phyloP scores from a whole-genome alignment of 2,797 vertebrate genomes.

The Brotula barbata region DNA sequence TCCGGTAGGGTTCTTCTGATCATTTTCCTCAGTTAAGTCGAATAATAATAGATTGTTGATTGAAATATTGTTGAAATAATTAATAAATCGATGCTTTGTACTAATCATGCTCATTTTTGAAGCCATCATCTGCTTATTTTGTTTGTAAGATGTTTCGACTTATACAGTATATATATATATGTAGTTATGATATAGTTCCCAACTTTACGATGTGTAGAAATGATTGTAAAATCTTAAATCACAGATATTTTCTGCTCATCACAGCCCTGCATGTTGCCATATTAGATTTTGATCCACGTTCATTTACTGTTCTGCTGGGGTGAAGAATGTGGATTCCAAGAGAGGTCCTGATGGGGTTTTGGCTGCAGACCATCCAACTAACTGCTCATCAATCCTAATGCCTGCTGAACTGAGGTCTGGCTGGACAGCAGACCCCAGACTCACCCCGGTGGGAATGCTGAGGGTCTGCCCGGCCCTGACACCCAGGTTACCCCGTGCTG shows the following conservation, averaged over 20 bases:
- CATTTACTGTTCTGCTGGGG: conserved; percentile 36
- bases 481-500: conserved; percentile 60
- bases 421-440: conserved; percentile 66
- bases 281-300: conserved; percentile 21
- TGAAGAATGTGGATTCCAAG: conserved; percentile 65
- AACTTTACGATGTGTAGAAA: too few species aligned
- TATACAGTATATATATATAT: too few species aligned
- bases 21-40: too few species aligned
- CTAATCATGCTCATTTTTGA: too few species aligned
- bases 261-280: background rate
- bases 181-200: too few species aligned
- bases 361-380: conserved; percentile 57
- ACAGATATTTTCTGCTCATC: background rate
- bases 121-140: too few species aligned
- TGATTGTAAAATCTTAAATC: too few species aligned
- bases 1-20: too few species aligned
- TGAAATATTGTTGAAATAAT: too few species aligned
- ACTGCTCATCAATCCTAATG: conserved; percentile 57
- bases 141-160: too few species aligned
- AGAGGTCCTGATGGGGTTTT: conserved; percentile 66
- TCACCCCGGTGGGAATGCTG: conserved; percentile 71
- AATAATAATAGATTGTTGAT: too few species aligned
- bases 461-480: conserved; percentile 60
- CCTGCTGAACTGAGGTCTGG: conserved; percentile 54
- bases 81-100: too few species aligned